Evolutionary conservation across 2,888 invertebrate genomes (phyloP).

Genomic region (Buathra laborator): DNA sequence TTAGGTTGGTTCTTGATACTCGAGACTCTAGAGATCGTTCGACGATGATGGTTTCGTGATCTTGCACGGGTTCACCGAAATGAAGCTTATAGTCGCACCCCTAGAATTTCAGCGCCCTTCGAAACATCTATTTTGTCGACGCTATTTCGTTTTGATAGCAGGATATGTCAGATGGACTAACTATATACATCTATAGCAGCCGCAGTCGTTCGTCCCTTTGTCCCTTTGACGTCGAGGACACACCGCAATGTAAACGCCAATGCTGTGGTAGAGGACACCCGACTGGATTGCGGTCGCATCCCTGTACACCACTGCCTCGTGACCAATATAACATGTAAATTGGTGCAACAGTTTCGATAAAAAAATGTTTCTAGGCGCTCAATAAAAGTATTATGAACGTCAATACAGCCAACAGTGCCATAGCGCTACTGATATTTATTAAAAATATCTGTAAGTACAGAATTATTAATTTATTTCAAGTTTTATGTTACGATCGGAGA

Average conservation of each 20-base stretch:
- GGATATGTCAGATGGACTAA: not conserved
- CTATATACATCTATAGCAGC: not conserved
- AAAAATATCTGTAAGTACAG: no score
- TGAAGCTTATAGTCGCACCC: not conserved
- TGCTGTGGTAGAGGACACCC: not conserved
- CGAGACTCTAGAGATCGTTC: not conserved
- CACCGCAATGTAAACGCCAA: slow-evolving; percentile 7
- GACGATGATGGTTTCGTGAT: slow-evolving; percentile 14
- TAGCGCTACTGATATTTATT: no score
- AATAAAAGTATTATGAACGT: not conserved
- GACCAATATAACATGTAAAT: not conserved
- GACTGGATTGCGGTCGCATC: not conserved
- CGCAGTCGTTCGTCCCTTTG: not conserved
- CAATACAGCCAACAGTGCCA: no score
- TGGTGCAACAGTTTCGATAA: not conserved
- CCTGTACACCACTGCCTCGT: not conserved
- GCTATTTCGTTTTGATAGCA: not conserved
- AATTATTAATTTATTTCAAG: no score
- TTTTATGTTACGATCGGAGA: no score
- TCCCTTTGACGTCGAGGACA: slow-evolving; percentile 19
- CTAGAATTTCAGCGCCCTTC: not conserved
- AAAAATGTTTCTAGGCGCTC: no score
- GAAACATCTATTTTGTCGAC: not conserved
- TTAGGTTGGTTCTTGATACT: slow-evolving; percentile 1
- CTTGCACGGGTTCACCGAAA: not conserved